Conservation (phyloP, 2,888 invertebrate species). For the Apamea crenata region DNA sequence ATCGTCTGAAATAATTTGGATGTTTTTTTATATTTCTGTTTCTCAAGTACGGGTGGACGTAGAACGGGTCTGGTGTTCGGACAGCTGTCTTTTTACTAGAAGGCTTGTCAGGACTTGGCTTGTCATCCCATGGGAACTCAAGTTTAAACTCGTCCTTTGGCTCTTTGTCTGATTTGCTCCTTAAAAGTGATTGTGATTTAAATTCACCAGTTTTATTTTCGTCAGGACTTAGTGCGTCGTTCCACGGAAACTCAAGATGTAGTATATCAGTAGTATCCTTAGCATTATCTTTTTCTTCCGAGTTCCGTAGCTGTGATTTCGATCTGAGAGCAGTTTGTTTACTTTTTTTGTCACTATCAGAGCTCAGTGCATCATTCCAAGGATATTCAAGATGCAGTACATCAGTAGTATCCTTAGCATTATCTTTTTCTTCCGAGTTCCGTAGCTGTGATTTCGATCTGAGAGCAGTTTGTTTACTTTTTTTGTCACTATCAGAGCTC, state of each 20-base stretch:
- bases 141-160: constrained; percentile 10
- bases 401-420: background rate
- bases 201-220: background rate
- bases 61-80: constrained; percentile 9
- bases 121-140: constrained; percentile 9
- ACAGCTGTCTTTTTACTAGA: background rate
- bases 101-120: constrained; percentile 7
- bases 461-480: background rate
- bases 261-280: background rate
- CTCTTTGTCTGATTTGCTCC: constrained; percentile 6
- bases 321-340: background rate
- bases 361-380: constrained; percentile 11
- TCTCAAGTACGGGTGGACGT: constrained; percentile 22
- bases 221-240: background rate
- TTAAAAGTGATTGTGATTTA: constrained; percentile 2
- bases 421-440: background rate
- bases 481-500: background rate
- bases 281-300: background rate
- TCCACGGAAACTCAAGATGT: constrained; percentile 20
- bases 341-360: background rate
- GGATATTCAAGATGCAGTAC: constrained; percentile 22
- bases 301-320: background rate
- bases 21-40: constrained; percentile 19
- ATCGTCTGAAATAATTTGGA: constrained; percentile 1
- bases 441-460: background rate